Base-by-base conservation (phyloP, 2,797 vertebrate species). In the Aeoliscus strigatus region DNA sequence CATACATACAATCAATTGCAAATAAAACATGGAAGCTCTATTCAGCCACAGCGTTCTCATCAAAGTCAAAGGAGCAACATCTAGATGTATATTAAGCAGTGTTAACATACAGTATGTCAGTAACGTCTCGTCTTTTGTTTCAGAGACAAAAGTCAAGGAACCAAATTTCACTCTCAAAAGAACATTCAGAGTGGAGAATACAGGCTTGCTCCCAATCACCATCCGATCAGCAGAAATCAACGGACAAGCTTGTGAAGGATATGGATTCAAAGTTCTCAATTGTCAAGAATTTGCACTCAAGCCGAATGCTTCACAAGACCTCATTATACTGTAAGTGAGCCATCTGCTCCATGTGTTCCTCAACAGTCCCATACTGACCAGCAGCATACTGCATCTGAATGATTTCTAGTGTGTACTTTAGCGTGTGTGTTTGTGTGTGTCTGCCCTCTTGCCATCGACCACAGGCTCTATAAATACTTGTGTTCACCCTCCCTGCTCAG, bases 251-350 rank as follows among this genome's bases (percentile, higher is more conserved):
- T 99, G 96, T 61, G 94, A 97, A 82, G 96, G 95, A 74, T 98
- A 94, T 26, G 96, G 96, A 84, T 99, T 99, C 86, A 98, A 97
- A 89, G 88, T 99, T 79, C 85, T 96, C 81, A 95, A 92, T 78
- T 99, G 96, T 87, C 90, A 96, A 43, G 93, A 93, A 73, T 96
- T 98, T 90, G 68, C 87, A 85, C 91, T 99, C 54, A 90, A 90
- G 74, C 91, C 93, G 82, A 97, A 97, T 58, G 67, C 92, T 69
- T 96, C 94, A 33, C 96, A 90, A 89, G 96, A 99, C 78, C 91
- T 99, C 68, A 65, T 93, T 73, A 92, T 99, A 86, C 73, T 96
- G 96, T 99, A 70, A 96, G 95, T 91, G 35, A 27, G 11, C n/a
- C 8, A 4, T 14, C 6, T 2, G 6, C 3, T 3, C 11, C 8